Base-by-base conservation (phyloP, 2,888 invertebrate species). In the Diloba caeruleocephala region DNA sequence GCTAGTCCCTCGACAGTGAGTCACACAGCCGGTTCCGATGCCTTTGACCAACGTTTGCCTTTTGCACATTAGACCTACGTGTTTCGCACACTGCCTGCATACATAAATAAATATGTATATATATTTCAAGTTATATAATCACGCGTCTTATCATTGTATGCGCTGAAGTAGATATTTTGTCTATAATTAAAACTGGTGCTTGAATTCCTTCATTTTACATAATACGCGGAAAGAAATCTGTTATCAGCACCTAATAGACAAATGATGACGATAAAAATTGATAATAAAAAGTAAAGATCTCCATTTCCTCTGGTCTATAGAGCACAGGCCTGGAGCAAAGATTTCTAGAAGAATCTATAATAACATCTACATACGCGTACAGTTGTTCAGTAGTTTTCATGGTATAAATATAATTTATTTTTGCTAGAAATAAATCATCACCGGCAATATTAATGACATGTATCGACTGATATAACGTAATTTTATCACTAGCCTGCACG, bases 21-120 rank as follows among this genome's bases (percentile, higher is more conserved):
- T 87, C 87, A 87, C 74, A 55, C 65, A 79, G 83, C 83, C 84
- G 82, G 82, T 86, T 85, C 69, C 53, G 50, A 65, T 59, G 71
- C 48, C 68, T 74, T 67, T 64, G 71, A 69, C 71, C 72, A 64
- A 62, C 64, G 61, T 61, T 73, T 70, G 68, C 65, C 59, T 76
- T 60, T 55, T 60, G 57, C 65, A 68, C 60, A 50, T 69, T 68
- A 69, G 60, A 71, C 58, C 51, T 62, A 58, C 56, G 60, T 59
- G 58, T 58, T 55, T 63, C 48, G 48, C 55, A 65, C 68, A 52
- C 45, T 32, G 42, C 44, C 32, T 48, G 49, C 42, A 61, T 34
- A 51, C 31, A 32, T 48, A 56, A 31, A 36, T 28, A 25, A 31
- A 56, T 31, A 9, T 5, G 21, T 21, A 21, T 21, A 5, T 21